Evolutionary conservation across 2,113 vertebrate genomes (phyloP).

Genomic region (Podarcis muralis): DNA sequence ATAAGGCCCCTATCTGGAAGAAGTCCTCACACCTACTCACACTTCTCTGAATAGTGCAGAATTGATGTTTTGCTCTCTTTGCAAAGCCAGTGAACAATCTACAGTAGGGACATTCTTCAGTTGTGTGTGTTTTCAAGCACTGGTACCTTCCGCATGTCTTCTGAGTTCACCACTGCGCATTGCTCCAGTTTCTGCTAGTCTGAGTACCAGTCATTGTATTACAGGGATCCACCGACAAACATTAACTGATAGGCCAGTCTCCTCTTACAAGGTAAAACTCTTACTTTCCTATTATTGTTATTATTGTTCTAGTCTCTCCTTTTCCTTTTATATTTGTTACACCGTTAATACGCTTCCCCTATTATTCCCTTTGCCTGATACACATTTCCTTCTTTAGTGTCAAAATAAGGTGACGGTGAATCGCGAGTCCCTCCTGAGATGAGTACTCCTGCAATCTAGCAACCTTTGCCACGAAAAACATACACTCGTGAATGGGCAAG

Average conservation of each 20-base stretch:
- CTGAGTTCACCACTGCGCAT: conserved; percentile 32
- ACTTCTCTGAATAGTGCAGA: not conserved
- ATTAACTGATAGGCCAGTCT: conserved; percentile 55
- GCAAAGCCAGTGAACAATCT: not conserved
- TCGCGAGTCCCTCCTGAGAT: conserved; percentile 64
- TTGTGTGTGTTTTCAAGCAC: conserved; percentile 38
- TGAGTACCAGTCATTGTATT: conserved; percentile 45
- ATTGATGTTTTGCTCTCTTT: not conserved
- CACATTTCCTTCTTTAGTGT: conserved; percentile 63
- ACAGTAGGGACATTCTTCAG: conserved; percentile 9
- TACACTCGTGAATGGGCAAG: conserved; percentile 67
- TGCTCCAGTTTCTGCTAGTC: conserved; percentile 44
- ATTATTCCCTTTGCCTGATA: conserved; percentile 61
- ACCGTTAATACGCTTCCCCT: conserved; percentile 50
- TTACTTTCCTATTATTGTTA: conserved; percentile 60
- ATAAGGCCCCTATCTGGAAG: too few species aligned
- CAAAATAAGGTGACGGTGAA: conserved; percentile 71
- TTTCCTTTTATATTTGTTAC: conserved; percentile 64
- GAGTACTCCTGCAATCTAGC: conserved; percentile 70
- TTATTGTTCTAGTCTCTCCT: conserved; percentile 59
- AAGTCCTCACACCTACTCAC: not conserved
- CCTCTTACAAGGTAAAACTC: conserved; percentile 46
- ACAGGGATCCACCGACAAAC: conserved; percentile 28
- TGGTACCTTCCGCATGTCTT: conserved; percentile 12
- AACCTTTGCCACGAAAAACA: conserved; percentile 74